Base-by-base conservation (phyloP, 2,113 vertebrate genomes). In the Lepisosteus oculatus region DNA sequence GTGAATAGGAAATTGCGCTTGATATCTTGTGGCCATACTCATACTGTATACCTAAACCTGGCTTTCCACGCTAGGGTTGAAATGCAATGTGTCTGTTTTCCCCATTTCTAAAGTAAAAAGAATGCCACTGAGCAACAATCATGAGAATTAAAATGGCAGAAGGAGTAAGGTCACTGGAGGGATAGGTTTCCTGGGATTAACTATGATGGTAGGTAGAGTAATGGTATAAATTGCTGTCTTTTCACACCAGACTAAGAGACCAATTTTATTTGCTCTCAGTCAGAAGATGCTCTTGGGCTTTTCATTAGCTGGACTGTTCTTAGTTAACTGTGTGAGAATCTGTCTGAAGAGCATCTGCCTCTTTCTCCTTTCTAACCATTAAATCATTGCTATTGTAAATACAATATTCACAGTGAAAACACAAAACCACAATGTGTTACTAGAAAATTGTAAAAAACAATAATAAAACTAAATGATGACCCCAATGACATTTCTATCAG, bases 21-120 rank as follows among this genome's bases (percentile, higher is more conserved):
- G 56, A 59, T 59, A 12, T 4, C n/a, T 59, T 12, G 3, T 12
- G 11, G 11, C 11, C 3, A 59, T n/a, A 59, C 56, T 12, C 56
- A 4, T 29, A 29, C 29, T 29, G 12, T 12, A 6, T 59, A 12
- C 56, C n/a, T 4, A 13, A 12, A 59, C 13, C 12, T 59, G 12
- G 3, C 56, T 11, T 59, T 8, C 8, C 69, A 43, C 8, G 42
- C 5, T 15, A 45, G 42, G 13, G 42, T 47, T 68, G n/a, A 29
- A 70, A 62, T 61, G 44, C 45, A 56, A 70, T n/a, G 29, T n/a
- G 43, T 47, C 69, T 45, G 43, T 45, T 43, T 61, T 62, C 69
- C 69, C 12, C 8, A 44, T 15, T 3, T 66, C 3, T 59, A 6
- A 3, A 14, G 9, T 45, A 6, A 66, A 6, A 66, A 45, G 65